Evolutionary conservation across 2,113 vertebrate species (phyloP), one percentile per base, ranked within the genome.

Genomic region (Hyperopisus bebe): DNA sequence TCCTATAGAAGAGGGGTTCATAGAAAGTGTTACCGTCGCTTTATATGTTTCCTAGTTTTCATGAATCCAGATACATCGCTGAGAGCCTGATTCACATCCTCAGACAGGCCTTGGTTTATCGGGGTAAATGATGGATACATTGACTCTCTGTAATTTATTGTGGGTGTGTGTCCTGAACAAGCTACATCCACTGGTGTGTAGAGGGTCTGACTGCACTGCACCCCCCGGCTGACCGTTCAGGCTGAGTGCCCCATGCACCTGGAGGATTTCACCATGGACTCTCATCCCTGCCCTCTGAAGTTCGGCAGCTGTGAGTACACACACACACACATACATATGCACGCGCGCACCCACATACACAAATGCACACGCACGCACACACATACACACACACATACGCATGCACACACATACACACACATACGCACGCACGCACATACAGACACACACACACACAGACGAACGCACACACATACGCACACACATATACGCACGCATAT

Each of bases 321-420:
- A 85, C 53, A 42, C 89, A 89, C 27, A 19, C 89, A 84, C 39
- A n/a, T n/a, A n/a, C 89, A 90, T 58, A 80, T 86, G 62, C 44
- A 46, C 42, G 1, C 5, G 5, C 42, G 4, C 3, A 42, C 27
- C 86, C 47, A 47, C 39, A 86, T 42, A 42, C 89, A 90, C 31
- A 21, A n/a, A n/a, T 6, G 5, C 44, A 46, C 44, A 46, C 42
- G 1, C 5, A 42, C 42, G 4, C 3, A 42, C 27, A 88, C 47
- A 47, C 39, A 86, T 42, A 42, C 89, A 90, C 31, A 21, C 89
- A 77, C 48, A 87, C 47, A 48, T 42, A 86, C 55, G 27, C 82
- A 86, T 17, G 6, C 89, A 85, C 8, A 88, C 47, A 48, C 51
- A 86, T 44, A 19, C 89, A 53, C 58, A 47, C 11, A 80, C 3